Evolutionary conservation across 2,888 invertebrate species (phyloP), one percentile per base, ranked within the genome.

Genomic region (Heliconius ismenius): DNA sequence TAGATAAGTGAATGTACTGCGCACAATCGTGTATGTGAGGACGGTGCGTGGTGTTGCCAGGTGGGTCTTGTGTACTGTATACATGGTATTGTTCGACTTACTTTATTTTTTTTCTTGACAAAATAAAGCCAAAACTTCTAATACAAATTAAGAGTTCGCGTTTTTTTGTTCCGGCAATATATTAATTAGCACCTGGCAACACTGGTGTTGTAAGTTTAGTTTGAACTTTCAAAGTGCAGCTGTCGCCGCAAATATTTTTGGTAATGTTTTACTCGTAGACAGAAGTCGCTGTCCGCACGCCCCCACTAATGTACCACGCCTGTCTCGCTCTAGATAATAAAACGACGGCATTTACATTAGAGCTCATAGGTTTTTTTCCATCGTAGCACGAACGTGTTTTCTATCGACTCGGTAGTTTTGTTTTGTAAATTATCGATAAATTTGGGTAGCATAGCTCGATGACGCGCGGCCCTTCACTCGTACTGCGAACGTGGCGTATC

Each of bases 231-330:
- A 80, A 89, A 90, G 86, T 86, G 91, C 90, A 88, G 92, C 78
- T 81, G 82, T 80, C 91, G 79, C 78, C 91, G 92, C 91, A 88
- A 88, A 91, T 92, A 91, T 92, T 92, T 93, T 93, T 90, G 91
- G 91, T 92, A 91, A 90, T 86, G 77, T 88, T 91, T 89, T 90
- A 89, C 86, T 87, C 86, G 81, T 82, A 74, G 79, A 69, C 70
- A 68, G 79, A 80, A 67, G 24, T 67, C 67, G 67, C 67, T 67
- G 67, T 39, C 67, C 39, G 67, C 67, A 67, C 39, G 67, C 39
- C 32, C 64, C 4, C 13, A 36, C 15, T 73, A 36, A 54, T 9
- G 54, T 63, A 58, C 82, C 81, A 80, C 83, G 84, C 86, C 82
- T 74, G 72, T 84, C 84, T 86, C 86, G 87, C 88, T 89, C 85